phyloP scores from a whole-genome alignment of 37 sponge, comb jelly and placozoan species.

The Haliclona indistincta region DNA sequence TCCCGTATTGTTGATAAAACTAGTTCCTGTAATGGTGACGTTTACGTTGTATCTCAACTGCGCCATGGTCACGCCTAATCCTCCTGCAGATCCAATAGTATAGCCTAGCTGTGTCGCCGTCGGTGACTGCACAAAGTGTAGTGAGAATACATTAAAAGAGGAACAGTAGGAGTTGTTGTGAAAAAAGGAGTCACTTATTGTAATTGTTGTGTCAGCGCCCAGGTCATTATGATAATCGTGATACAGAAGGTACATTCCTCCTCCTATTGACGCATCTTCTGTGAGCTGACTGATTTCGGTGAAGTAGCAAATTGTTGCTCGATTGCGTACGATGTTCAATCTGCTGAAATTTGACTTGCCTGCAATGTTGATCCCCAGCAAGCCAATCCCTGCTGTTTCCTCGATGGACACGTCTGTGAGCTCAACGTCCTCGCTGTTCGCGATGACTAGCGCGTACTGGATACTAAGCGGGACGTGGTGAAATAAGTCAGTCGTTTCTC shows the following conservation, averaged over 20 bases:
- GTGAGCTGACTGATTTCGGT: not conserved
- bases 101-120: constrained; percentile 6
- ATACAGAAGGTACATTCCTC: constrained; percentile 38
- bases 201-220: not conserved
- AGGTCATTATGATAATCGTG: constrained; percentile 8
- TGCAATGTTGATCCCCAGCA: constrained; percentile 36
- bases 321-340: constrained; percentile 1
- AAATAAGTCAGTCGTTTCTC: not conserved
- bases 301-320: not conserved
- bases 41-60: constrained; percentile 9
- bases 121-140: not conserved
- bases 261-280: constrained; percentile 15
- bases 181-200: not conserved
- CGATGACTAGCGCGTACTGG: constrained; percentile 16
- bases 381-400: constrained; percentile 35
- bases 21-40: not conserved
- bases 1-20: constrained; percentile 20
- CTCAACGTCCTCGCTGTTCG: constrained; percentile 3
- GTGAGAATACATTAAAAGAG: not conserved
- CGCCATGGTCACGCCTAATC: not conserved
- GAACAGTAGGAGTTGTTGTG: constrained; percentile 10
- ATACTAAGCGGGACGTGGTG: not conserved
- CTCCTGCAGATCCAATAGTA: constrained; percentile 19
- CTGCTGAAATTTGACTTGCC: constrained; percentile 22
- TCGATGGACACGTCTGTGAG: not conserved